These are phyloP conservation scores for Sphyrna mokarran DNA, from an alignment of 2,113 vertebrate genomes.

Conservation along the genomic window DNA sequence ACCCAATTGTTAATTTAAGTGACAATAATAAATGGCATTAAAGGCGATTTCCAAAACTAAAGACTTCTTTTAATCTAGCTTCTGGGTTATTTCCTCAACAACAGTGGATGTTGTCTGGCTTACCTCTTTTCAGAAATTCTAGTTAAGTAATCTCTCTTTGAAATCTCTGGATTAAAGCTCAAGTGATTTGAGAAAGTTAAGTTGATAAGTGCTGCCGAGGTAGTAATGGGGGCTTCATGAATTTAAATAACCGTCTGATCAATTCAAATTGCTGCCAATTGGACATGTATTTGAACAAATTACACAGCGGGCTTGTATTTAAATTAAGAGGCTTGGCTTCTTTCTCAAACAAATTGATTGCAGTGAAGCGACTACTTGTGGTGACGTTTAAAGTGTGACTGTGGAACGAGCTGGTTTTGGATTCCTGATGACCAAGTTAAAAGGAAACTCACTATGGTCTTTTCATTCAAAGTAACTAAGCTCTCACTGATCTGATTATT, in stretches of 20 bases:
- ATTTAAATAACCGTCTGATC: neutral
- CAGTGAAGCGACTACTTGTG: neutral
- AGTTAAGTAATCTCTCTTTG: neutral
- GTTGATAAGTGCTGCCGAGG: neutral
- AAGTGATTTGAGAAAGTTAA: neutral
- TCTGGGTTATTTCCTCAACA: neutral
- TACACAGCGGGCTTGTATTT: neutral
- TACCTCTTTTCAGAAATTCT: neutral
- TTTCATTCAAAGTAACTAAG: neutral
- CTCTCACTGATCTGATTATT: neutral
- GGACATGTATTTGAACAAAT: neutral
- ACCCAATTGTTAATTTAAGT: neutral
- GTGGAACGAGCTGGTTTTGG: neutral
- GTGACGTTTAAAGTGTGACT: neutral
- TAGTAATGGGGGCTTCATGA: neutral
- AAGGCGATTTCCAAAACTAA: neutral
- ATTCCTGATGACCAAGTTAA: neutral
- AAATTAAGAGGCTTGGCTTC: neutral
- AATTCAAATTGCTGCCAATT: neutral
- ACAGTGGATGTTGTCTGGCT: neutral
- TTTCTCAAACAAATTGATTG: neutral
- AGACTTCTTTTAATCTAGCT: neutral
- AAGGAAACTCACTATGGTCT: neutral
- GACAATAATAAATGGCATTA: neutral
- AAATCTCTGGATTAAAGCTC: neutral